phyloP scores from a whole-genome alignment of 1,140 invertebrate genomes.

The Pseudomyrmex sp. region DNA sequence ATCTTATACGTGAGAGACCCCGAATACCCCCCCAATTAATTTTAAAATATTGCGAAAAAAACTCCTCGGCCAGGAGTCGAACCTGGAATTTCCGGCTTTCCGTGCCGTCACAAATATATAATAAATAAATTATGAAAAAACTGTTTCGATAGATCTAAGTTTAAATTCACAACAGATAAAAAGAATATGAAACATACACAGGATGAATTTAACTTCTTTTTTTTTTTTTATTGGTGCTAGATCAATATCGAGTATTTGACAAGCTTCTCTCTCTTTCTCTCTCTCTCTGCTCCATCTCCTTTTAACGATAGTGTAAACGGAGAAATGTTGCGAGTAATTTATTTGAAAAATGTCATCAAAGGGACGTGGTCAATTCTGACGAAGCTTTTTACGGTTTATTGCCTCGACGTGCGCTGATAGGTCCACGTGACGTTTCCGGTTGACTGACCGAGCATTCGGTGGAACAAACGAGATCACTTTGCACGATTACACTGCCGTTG shows the following conservation, averaged over 20 bases:
- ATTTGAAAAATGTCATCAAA: conserved; percentile 60
- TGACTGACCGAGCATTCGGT: conserved; percentile 22
- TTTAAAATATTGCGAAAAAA: too few species aligned
- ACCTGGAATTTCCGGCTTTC: too few species aligned
- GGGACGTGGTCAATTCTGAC: conserved; percentile 54
- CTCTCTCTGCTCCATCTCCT: not conserved
- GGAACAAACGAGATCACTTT: conserved; percentile 48
- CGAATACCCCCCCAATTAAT: too few species aligned
- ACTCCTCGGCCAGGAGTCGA: too few species aligned
- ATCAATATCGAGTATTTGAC: conserved; percentile 55
- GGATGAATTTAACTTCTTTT: not conserved
- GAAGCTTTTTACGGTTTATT: conserved; percentile 57
- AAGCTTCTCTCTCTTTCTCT: not conserved
- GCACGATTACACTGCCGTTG: conserved; percentile 26
- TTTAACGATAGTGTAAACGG: conserved; percentile 23
- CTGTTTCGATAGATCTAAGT: conserved; percentile 30
- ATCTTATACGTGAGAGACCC: too few species aligned
- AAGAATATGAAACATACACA: not conserved
- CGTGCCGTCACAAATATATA: conserved; percentile 6
- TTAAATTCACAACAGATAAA: conserved; percentile 30
- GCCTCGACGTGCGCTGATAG: conserved; percentile 42
- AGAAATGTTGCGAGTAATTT: conserved; percentile 57
- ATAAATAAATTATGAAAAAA: conserved; percentile 21
- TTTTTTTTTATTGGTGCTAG: conserved; percentile 48
- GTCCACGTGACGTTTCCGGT: conserved; percentile 31